Conservation (phyloP, 1,140 invertebrate species). For the Brachionus rubens region DNA sequence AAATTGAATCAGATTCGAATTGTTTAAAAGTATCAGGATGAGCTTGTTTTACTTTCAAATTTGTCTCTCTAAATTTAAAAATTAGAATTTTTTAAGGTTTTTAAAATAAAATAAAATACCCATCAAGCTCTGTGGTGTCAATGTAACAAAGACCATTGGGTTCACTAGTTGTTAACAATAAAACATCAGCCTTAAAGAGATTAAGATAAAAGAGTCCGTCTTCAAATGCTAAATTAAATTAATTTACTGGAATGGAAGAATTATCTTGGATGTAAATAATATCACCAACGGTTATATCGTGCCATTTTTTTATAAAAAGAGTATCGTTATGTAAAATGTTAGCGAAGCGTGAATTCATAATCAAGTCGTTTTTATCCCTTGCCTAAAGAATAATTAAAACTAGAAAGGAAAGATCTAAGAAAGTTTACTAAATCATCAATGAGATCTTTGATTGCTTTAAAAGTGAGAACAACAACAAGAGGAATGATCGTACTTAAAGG, state of each 20-base stretch:
- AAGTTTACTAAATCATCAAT: constrained; percentile 80
- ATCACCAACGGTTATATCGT: constrained; percentile 64
- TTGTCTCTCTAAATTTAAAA: not conserved
- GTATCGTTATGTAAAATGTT: constrained; percentile 75
- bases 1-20: not conserved
- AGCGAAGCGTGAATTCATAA: constrained; percentile 81
- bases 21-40: not conserved
- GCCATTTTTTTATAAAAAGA: constrained; percentile 85
- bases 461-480: constrained; percentile 84
- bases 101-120: not conserved
- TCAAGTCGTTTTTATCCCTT: constrained; percentile 83
- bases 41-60: constrained; percentile 26
- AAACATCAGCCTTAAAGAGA: not conserved
- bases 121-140: constrained; percentile 42
- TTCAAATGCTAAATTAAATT: too few relatives aligned
- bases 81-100: too few relatives aligned
- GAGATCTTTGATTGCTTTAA: constrained; percentile 95
- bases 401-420: too few relatives aligned
- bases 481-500: constrained; percentile 95
- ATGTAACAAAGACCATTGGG: constrained; percentile 36
- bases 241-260: constrained; percentile 1
- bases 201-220: too few relatives aligned
- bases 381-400: too few relatives aligned
- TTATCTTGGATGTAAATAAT: constrained; percentile 29
- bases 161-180: constrained; percentile 16